Conservation (phyloP, 2,113 vertebrate species). For the Etheostoma spectabile region DNA sequence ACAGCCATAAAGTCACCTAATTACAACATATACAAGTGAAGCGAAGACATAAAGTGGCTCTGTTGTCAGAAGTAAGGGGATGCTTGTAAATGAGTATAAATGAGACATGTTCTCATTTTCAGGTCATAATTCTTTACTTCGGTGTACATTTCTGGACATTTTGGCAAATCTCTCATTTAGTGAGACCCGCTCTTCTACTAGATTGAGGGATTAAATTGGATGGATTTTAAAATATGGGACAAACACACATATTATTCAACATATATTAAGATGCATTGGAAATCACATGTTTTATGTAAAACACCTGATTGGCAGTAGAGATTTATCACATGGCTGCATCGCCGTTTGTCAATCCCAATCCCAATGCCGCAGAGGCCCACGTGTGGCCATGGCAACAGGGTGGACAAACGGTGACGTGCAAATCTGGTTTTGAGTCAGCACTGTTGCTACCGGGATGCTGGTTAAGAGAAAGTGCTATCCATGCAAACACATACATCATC, state of each 20-base stretch:
- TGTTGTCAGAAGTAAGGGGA: slow-evolving; percentile 36
- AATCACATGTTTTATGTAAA: too few relatives aligned
- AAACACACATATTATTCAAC: neutral
- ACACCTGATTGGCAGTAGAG: slow-evolving; percentile 53
- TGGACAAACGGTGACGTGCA: slow-evolving; percentile 66
- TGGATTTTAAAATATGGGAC: neutral
- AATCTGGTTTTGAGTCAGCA: slow-evolving; percentile 44
- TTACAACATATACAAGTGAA: slow-evolving; percentile 61
- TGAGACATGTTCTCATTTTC: slow-evolving; percentile 22
- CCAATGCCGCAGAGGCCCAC: slow-evolving; percentile 22
- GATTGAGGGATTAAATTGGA: neutral
- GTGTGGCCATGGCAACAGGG: slow-evolving; percentile 59
- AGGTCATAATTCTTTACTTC: slow-evolving; percentile 5
- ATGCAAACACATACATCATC: slow-evolving; percentile 74
- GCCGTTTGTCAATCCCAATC: slow-evolving; percentile 41
- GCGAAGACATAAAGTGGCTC: slow-evolving; percentile 17
- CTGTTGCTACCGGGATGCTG: slow-evolving; percentile 41
- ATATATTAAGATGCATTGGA: neutral
- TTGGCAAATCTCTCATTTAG: neutral
- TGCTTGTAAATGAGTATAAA: neutral
- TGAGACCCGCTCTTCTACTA: neutral
- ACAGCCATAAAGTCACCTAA: slow-evolving; percentile 58
- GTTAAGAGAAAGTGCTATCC: slow-evolving; percentile 62
- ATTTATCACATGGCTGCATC: slow-evolving; percentile 49
- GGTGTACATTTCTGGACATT: neutral